phyloP scores from a whole-genome alignment of 2,797 vertebrate species.

The Manis pentadactyla region DNA sequence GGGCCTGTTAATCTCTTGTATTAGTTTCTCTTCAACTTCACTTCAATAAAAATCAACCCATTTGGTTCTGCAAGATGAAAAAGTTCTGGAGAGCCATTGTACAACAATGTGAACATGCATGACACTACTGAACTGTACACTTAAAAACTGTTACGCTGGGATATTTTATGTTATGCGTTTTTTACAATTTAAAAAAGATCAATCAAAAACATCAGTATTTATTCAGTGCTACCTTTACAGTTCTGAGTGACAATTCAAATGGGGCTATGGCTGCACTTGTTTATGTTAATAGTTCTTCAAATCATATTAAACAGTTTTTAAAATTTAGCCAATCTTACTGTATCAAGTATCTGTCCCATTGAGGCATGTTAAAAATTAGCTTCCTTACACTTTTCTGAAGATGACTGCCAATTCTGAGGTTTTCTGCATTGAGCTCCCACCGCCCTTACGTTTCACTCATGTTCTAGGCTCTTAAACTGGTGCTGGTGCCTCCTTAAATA shows the following conservation, averaged over 20 bases:
- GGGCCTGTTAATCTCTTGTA: background rate
- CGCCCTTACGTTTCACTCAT: background rate
- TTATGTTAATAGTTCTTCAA: background rate
- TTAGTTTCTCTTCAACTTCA: background rate
- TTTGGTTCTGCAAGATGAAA: background rate
- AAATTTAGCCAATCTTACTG: background rate
- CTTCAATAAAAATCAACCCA: background rate
- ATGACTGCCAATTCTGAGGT: background rate
- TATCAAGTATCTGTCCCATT: background rate
- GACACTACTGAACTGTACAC: background rate
- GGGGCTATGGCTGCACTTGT: background rate
- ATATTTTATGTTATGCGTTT: background rate
- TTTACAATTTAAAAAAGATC: background rate
- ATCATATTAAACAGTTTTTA: background rate
- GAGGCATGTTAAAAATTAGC: background rate
- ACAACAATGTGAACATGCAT: background rate
- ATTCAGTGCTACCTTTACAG: background rate
- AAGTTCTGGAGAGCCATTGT: background rate
- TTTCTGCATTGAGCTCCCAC: background rate
- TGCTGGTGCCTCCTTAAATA: conserved; percentile 25
- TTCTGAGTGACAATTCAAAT: conserved; percentile 31
- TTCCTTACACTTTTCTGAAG: conserved; percentile 49
- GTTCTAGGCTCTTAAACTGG: conserved; percentile 16
- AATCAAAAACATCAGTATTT: background rate
- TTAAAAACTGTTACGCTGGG: background rate